phyloP scores from a whole-genome alignment of 2,888 invertebrate genomes.

The Venusia cambrica region DNA sequence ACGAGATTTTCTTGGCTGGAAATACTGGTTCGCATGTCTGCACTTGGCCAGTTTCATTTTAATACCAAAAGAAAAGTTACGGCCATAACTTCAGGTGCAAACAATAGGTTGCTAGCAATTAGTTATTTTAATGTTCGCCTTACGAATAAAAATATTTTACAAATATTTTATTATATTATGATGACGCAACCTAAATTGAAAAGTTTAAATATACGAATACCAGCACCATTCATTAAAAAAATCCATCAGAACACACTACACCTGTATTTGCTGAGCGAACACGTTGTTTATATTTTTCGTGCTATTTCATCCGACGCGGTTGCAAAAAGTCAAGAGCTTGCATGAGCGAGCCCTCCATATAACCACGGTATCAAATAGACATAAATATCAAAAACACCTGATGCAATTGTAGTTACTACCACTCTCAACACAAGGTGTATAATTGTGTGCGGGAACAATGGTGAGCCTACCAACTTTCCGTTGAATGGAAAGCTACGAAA shows the following conservation, averaged over 20 bases:
- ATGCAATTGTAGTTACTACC: conserved; percentile 17
- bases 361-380: conserved; percentile 35
- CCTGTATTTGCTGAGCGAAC: conserved; percentile 30
- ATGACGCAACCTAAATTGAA: too few species aligned
- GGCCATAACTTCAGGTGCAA: too few species aligned
- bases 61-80: too few species aligned
- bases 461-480: conserved; percentile 15
- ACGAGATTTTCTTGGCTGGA: too few species aligned
- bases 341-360: conserved; percentile 40
- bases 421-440: conserved; percentile 14
- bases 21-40: too few species aligned
- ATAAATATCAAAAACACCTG: conserved; percentile 22
- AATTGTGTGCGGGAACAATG: conserved; percentile 18
- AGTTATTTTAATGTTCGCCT: too few species aligned
- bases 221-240: background rate
- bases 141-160: too few species aligned
- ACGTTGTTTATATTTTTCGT: conserved; percentile 41
- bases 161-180: too few species aligned
- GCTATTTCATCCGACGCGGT: conserved; percentile 39
- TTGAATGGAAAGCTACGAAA: conserved; percentile 20
- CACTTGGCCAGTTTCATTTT: too few species aligned
- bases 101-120: too few species aligned
- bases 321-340: conserved; percentile 41
- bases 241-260: conserved; percentile 8
- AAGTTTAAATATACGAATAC: too few species aligned